Evolutionary conservation across 2,113 vertebrate genomes (phyloP), one percentile per base, ranked within the genome.

Genomic region (Brachypodius melanocephalos): DNA sequence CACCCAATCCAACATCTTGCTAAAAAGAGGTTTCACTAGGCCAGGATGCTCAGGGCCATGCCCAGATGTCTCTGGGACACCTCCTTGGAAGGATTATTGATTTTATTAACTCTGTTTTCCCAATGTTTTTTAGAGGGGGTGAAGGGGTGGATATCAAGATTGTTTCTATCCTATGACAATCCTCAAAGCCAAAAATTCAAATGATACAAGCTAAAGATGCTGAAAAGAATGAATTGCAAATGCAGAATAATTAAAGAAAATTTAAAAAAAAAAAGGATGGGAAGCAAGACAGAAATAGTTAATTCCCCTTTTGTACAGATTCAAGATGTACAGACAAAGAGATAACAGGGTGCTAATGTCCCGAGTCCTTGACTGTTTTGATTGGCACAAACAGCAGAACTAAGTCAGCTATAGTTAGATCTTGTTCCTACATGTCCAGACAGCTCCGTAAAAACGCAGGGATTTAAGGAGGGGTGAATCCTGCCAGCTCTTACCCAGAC

Each of bases 371-470:
- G 48, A 28, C 32, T 89, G 42, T 95, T 95, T 95, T 69, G 69
- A 32, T 85, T 96, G 91, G 94, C 88, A 24, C 0, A 3, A 9
- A 5, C 13, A 85, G 46, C 2, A 12, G 69, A 82, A 92, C 77
- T 25, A 21, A 82, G 25, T 24, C 89, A 85, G 84, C 40, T 85
- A 38, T 46, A 85, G 78, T 89, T 94, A 88, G 67, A 86, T 67
- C 46, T 91, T 71, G 75, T 88, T 92, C 81, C 71, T 92, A 6
- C 85, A 66, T 31, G 67, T 89, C 59, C 93, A 96, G 94, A 96
- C 93, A 94, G 89, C 74, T 85, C 89, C 34, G 51, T 77, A 79
- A 85, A 96, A 91, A 85, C 4, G 13, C 48, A 88, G 82, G 80
- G 80, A 79, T 87, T 85, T 79, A 66, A 88, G 87, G 48, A 79